These are phyloP conservation scores for Uria aalge DNA, from an alignment of 2,113 vertebrate genomes.

Conservation along the genomic window DNA sequence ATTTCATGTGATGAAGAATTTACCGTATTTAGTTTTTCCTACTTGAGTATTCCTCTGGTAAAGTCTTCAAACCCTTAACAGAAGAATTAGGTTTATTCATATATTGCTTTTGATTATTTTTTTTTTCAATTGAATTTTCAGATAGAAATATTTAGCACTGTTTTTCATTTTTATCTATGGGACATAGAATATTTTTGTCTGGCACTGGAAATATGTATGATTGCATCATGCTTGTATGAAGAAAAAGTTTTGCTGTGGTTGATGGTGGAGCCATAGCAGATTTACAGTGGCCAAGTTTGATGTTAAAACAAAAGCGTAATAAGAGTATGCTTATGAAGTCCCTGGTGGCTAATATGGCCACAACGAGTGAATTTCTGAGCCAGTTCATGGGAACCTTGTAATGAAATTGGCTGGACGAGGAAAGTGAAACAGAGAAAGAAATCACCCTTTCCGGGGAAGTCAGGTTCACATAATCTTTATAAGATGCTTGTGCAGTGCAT, in stretches of 20 bases:
- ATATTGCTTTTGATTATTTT: background rate
- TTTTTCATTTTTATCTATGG: background rate
- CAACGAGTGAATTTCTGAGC: background rate
- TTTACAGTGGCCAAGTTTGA: background rate
- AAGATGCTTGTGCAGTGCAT: background rate
- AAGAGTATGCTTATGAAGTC: background rate
- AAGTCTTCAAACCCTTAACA: background rate
- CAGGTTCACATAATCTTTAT: background rate
- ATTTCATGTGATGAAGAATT: background rate
- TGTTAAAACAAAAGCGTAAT: background rate
- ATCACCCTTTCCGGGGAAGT: background rate
- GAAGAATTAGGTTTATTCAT: background rate
- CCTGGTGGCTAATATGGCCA: background rate
- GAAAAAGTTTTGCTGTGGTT: background rate
- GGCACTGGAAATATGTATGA: background rate
- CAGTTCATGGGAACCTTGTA: background rate
- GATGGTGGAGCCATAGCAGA: background rate
- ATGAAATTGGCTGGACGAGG: background rate
- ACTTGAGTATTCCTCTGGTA: background rate
- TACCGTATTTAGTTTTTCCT: background rate
- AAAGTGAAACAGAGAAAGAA: background rate
- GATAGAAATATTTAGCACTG: background rate
- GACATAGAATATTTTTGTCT: background rate
- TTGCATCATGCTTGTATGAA: background rate
- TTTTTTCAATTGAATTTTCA: background rate